These are phyloP conservation scores for Callaeas wilsoni DNA, from an alignment of 2,113 vertebrate species.

Conservation along the genomic window DNA sequence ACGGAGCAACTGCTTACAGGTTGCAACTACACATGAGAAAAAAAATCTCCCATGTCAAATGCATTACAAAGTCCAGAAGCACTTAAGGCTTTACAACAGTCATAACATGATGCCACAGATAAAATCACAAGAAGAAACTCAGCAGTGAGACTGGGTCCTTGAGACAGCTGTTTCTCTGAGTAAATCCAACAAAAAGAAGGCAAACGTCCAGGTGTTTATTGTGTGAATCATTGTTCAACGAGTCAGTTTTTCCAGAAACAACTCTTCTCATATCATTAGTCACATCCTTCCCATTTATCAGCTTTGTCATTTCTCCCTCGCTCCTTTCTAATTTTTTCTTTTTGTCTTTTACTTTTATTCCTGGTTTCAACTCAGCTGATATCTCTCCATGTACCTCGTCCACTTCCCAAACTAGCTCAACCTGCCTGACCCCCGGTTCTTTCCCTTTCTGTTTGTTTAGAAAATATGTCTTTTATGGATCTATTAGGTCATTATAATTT, in stretches of 20 bases:
- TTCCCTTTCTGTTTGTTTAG: background rate
- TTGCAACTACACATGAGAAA: background rate
- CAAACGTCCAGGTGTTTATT: conserved; percentile 25
- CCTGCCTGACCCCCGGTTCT: background rate
- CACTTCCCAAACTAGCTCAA: background rate
- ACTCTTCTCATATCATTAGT: conserved; percentile 16
- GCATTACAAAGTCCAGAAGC: conserved; percentile 54
- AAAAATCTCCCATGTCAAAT: background rate
- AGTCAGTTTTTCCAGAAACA: conserved; percentile 66
- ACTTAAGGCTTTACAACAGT: conserved; percentile 36
- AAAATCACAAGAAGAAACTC: conserved; percentile 23
- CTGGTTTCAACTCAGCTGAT: background rate
- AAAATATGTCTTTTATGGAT: background rate
- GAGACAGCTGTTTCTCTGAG: conserved; percentile 29
- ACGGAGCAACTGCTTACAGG: background rate
- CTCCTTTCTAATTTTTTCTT: background rate
- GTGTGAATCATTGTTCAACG: conserved; percentile 19
- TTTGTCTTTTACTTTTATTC: background rate
- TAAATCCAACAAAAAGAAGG: background rate
- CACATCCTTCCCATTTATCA: conserved; percentile 25
- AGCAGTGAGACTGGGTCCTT: background rate
- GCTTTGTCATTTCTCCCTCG: background rate
- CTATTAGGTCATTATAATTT: background rate
- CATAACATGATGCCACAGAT: conserved; percentile 48
- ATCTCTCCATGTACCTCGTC: background rate